Evolutionary conservation across 2,888 invertebrate genomes (phyloP).

Genomic region (Formica aserva): DNA sequence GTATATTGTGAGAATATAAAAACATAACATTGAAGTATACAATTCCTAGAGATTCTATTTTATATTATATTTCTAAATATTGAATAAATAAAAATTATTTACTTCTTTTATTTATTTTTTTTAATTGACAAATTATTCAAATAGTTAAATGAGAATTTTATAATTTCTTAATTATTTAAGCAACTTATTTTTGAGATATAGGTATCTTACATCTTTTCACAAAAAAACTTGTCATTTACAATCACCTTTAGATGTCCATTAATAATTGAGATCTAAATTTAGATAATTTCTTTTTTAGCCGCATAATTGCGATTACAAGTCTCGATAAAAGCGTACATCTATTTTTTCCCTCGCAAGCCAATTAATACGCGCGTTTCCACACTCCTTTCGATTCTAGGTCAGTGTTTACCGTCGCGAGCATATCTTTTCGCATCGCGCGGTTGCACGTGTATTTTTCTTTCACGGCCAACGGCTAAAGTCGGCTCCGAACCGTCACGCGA

Average conservation of each 20-base stretch:
- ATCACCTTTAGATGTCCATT: background rate
- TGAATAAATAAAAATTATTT: background rate
- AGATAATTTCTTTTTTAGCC: conserved; percentile 6
- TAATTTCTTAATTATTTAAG: background rate
- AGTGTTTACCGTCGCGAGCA: conserved; percentile 19
- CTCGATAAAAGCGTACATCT: background rate
- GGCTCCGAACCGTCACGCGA: conserved; percentile 2
- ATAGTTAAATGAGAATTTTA: background rate
- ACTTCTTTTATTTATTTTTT: background rate
- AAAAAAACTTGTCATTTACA: conserved; percentile 1
- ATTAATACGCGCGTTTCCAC: conserved; percentile 21
- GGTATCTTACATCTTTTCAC: background rate
- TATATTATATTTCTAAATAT: background rate
- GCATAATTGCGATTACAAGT: conserved; percentile 6
- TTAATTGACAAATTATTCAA: background rate
- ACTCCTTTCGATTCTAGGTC: conserved; percentile 41
- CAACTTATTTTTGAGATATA: background rate
- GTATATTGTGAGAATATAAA: conserved; percentile 19
- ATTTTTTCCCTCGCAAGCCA: background rate
- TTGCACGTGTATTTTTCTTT: conserved; percentile 29
- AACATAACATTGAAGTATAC: background rate
- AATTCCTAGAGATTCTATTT: background rate
- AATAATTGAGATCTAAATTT: conserved; percentile 23
- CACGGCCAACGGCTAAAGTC: conserved; percentile 40
- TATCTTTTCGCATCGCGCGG: conserved; percentile 39